Evolutionary conservation across 2,113 vertebrate genomes (phyloP).

Genomic region (Barbus barbus): DNA sequence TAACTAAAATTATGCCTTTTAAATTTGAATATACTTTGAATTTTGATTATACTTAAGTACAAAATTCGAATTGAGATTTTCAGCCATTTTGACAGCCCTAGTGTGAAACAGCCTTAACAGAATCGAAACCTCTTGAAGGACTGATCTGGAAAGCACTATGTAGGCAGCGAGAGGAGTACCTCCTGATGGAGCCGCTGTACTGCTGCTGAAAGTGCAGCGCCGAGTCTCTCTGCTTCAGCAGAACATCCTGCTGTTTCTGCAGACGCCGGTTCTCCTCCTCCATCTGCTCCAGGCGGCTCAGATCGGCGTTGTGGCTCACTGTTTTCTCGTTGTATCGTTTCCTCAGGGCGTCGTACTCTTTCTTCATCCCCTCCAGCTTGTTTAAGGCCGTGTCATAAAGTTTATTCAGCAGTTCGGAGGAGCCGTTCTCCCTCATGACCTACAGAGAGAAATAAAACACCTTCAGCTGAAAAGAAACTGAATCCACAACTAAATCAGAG

Average conservation of each 20-base stretch:
- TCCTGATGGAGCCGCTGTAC: constrained; percentile 82
- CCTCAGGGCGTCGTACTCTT: constrained; percentile 87
- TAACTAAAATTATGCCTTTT: no score
- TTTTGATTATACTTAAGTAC: no score
- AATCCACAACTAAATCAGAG: neutral
- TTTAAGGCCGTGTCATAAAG: constrained; percentile 91
- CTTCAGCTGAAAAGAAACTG: no score
- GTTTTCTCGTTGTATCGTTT: constrained; percentile 91
- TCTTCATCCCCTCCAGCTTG: constrained; percentile 88
- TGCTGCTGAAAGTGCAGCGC: constrained; percentile 92
- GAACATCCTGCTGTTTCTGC: constrained; percentile 88
- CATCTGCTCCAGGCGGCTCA: constrained; percentile 87
- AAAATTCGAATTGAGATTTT: no score
- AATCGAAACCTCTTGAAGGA: no score
- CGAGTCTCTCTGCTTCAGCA: constrained; percentile 91
- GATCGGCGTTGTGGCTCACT: constrained; percentile 83
- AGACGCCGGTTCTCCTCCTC: constrained; percentile 90
- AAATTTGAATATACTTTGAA: no score
- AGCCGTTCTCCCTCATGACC: constrained; percentile 91
- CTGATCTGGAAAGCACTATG: no score
- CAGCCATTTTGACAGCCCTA: no score
- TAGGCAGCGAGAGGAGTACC: no score
- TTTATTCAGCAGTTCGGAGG: constrained; percentile 90
- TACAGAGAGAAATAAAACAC: constrained; percentile 57
- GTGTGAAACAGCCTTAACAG: no score